These are phyloP conservation scores for Anhinga anhinga DNA, from an alignment of 2,113 vertebrate species.

Conservation along the genomic window DNA sequence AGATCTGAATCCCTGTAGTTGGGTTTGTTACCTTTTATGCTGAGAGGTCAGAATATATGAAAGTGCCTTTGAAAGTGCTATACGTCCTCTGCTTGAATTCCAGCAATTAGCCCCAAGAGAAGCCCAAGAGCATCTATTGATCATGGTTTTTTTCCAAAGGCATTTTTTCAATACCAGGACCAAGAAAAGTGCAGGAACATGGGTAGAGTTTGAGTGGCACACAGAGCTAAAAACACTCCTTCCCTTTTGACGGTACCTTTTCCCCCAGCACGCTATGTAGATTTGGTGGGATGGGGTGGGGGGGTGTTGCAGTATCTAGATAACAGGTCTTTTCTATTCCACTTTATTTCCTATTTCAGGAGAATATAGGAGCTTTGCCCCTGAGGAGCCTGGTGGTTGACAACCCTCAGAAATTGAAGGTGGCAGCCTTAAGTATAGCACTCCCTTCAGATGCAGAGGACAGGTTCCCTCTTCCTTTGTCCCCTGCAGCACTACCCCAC, in stretches of 20 bases:
- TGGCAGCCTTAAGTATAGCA: neutral
- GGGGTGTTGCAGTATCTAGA: neutral
- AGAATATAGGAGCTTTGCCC: neutral
- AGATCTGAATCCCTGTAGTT: neutral
- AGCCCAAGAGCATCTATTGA: slow-evolving; percentile 46
- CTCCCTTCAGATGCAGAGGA: neutral
- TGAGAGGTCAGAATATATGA: slow-evolving; percentile 27
- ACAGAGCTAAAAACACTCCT: neutral
- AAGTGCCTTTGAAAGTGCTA: slow-evolving; percentile 48
- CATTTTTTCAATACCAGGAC: neutral
- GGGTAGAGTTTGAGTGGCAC: neutral
- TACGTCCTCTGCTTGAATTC: slow-evolving; percentile 11
- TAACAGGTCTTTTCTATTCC: neutral
- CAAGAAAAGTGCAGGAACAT: neutral
- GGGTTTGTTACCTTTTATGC: slow-evolving; percentile 21
- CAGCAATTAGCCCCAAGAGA: slow-evolving; percentile 18
- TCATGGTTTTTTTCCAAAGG: slow-evolving; percentile 25
- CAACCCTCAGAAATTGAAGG: neutral
- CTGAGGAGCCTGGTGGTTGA: neutral
- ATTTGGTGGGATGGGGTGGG: neutral
- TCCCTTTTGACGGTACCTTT: neutral
- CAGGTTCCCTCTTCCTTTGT: neutral
- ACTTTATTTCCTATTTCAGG: neutral
- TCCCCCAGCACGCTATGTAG: neutral
- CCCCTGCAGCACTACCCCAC: neutral